A percentile compares a stretch with the other conserved stretches of the same genome.
phyloP scores from a whole-genome alignment of 2,888 invertebrate species.

The Zygothrica quintamaculata region DNA sequence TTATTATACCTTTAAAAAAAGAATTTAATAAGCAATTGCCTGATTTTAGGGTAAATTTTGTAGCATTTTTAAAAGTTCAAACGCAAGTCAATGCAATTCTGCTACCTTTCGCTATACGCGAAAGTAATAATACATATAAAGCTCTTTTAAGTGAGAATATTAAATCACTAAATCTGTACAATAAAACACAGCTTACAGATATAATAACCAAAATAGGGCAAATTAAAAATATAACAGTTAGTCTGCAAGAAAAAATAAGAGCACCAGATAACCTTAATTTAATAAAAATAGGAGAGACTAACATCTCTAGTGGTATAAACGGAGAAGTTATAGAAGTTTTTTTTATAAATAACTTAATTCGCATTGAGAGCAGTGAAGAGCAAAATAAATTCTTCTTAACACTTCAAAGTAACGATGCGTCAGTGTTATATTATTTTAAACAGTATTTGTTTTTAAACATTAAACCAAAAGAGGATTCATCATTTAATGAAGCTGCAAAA shows the following conservation, averaged over 20 bases:
- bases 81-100: constrained; percentile 49
- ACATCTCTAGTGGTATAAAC: constrained; percentile 9
- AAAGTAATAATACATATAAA: constrained; percentile 33
- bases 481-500: constrained; percentile 7
- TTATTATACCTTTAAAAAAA: constrained; percentile 62
- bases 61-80: constrained; percentile 51
- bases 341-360: constrained; percentile 48
- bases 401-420: constrained; percentile 46
- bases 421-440: constrained; percentile 68
- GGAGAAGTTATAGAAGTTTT: constrained; percentile 33
- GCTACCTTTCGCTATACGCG: constrained; percentile 42
- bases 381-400: constrained; percentile 14
- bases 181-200: constrained; percentile 5
- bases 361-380: constrained; percentile 4
- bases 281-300: constrained; percentile 27
- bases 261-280: constrained; percentile 11
- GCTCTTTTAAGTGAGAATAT: constrained; percentile 50
- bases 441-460: constrained; percentile 51
- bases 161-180: constrained; percentile 24
- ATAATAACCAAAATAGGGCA: not conserved
- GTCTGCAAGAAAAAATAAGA: constrained; percentile 36
- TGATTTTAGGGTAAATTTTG: constrained; percentile 59
- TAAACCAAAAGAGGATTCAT: not conserved
- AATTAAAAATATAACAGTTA: not conserved
- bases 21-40: constrained; percentile 50